Percentiles rank a stretch among this genome's conserved stretches.
phyloP scores from a whole-genome alignment of 2,113 vertebrate genomes.

The Varanus komodoensis region DNA sequence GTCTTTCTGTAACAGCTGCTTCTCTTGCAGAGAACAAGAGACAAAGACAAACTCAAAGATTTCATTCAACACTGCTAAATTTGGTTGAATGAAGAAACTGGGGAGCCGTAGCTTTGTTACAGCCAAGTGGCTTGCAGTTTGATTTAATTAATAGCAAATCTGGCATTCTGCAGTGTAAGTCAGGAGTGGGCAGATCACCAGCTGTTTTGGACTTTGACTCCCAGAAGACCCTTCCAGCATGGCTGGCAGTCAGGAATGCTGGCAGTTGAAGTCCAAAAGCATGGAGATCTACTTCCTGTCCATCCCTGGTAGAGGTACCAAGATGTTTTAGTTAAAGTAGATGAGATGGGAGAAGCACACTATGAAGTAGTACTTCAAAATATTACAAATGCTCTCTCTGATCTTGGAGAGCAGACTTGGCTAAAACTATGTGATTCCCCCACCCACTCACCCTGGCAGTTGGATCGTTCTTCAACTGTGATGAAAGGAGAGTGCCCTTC shows the following conservation, averaged over 20 bases:
- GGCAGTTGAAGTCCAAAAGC: too few relatives aligned
- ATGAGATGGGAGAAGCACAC: constrained; percentile 1
- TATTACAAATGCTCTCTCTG: background rate
- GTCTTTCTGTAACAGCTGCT: constrained; percentile 50
- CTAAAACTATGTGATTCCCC: background rate
- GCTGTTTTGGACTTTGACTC: too few relatives aligned
- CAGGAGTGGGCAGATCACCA: too few relatives aligned
- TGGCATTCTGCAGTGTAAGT: background rate
- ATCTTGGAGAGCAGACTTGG: background rate
- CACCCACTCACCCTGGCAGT: too few relatives aligned
- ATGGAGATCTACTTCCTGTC: too few relatives aligned
- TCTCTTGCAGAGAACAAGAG: background rate
- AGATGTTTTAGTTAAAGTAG: background rate
- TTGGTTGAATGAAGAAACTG: background rate
- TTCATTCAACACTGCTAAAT: background rate
- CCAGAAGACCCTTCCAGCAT: too few relatives aligned
- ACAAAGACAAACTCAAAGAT: too few relatives aligned
- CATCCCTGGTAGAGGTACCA: background rate
- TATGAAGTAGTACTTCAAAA: background rate
- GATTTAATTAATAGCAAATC: background rate
- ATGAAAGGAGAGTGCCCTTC: too few relatives aligned
- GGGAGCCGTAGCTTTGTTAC: background rate
- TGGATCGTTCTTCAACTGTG: too few relatives aligned
- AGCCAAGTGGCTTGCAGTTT: background rate
- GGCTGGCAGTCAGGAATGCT: too few relatives aligned